Base-by-base conservation (phyloP, 1,140 invertebrate species). In the Portunus trituberculatus region DNA sequence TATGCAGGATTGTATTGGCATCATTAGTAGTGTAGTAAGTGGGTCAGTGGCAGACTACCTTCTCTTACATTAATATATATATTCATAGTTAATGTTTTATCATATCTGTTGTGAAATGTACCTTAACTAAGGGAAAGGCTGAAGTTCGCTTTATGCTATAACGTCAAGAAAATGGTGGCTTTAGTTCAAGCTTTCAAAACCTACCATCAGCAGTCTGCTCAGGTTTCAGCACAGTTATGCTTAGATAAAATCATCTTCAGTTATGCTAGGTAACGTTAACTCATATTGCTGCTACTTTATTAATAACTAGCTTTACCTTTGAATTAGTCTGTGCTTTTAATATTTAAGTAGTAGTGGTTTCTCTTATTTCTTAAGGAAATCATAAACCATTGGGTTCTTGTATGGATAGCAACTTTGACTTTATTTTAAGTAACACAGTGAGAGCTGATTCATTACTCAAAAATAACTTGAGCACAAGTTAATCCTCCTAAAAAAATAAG, bases 11-110 rank as follows among this genome's bases (percentile, higher is more conserved):
- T 76, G 67, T 76, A n/a, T 76, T 76, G n/a, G 67, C n/a, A n/a
- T 76, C 8, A n/a, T 76, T 76, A 25, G 12, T 20, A 76, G 45
- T 25, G 29, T 29, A 45, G 45, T 16, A 25, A 59, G 10, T 88
- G 46, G 52, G 87, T 89, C 87, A 76, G 25, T 94, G 93, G 93
- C 93, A 94, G 93, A 76, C 39, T 89, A 94, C 86, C 93, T 90
- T 94, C 87, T 67, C 59, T 31, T 92, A 46, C 52, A 67, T 93
- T 2, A 52, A 48, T 52, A 32, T 88, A 67, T 93, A 39, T 39
- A 39, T 88, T 88, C 1, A 84, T 91, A 29, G 28, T 48, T 83
- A 82, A 93, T 93, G 92, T 93, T 52, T 93, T 39, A 93, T 93
- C 46, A 32, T 89, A 89, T 48, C 67, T 94, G 93, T 94, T 94